These are phyloP conservation scores for Cacoxenus indagator DNA, from an alignment of 2,888 invertebrate species.

Conservation along the genomic window DNA sequence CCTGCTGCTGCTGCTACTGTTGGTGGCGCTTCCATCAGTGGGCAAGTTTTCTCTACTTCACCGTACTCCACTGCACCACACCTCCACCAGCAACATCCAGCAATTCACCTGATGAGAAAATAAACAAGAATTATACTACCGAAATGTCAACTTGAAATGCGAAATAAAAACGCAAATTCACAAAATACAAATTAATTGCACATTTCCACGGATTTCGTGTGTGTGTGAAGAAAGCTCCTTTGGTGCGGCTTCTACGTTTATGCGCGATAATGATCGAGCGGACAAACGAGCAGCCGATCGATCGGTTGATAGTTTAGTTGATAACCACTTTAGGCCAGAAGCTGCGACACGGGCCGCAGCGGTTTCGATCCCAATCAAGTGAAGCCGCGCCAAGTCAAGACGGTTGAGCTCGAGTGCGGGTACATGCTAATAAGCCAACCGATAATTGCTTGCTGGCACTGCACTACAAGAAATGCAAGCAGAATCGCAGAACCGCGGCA, in stretches of 20 bases:
- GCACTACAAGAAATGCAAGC: neutral
- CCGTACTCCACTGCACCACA: neutral
- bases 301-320: slow-evolving; percentile 9
- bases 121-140: slow-evolving; percentile 27
- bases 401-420: neutral
- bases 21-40: neutral
- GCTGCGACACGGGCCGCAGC: no score
- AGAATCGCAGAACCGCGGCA: neutral
- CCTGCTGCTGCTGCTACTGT: neutral
- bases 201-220: neutral
- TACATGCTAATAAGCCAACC: slow-evolving; percentile 34
- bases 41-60: neutral
- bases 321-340: neutral
- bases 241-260: neutral
- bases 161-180: slow-evolving; percentile 17
- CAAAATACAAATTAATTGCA: slow-evolving; percentile 13
- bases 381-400: neutral
- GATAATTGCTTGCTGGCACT: slow-evolving; percentile 24
- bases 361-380: neutral
- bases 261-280: neutral
- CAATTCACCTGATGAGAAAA: neutral
- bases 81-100: neutral
- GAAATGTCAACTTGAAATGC: slow-evolving; percentile 19
- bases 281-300: neutral
- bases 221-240: neutral